Percentiles rank a stretch among this genome's conserved stretches.
Evolutionary conservation across 2,888 invertebrate genomes (phyloP).

Genomic region (Mayetiola destructor): DNA sequence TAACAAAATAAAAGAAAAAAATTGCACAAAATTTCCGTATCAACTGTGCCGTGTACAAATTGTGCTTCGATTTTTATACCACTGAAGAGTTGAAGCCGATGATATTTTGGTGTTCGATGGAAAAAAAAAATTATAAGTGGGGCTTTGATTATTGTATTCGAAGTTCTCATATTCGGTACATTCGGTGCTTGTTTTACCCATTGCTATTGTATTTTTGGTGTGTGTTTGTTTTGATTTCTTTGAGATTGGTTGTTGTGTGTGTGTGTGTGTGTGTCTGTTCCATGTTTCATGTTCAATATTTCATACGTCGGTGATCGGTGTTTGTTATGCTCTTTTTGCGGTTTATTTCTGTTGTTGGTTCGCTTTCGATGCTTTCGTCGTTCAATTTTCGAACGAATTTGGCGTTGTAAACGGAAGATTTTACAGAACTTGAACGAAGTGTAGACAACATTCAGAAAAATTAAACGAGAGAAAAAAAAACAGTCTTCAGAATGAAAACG

Average conservation of each 20-base stretch:
- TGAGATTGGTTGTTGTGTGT: not conserved
- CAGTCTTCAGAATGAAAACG: no score
- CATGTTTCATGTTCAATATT: no score
- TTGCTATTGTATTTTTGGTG: not conserved
- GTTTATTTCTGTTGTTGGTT: no score
- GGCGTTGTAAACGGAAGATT: no score
- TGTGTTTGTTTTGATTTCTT: not conserved
- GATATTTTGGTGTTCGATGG: conserved; percentile 10
- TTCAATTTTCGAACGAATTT: no score
- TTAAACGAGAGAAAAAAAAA: no score
- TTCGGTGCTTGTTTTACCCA: conserved; percentile 4
- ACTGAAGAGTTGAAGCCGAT: conserved; percentile 22
- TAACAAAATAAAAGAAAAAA: not conserved
- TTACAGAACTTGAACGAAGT: no score
- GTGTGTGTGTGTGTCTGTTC: not conserved
- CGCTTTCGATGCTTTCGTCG: no score
- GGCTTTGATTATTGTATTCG: conserved; percentile 5
- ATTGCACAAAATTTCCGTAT: conserved; percentile 29
- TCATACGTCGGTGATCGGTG: no score
- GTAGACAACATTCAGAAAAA: no score
- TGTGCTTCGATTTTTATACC: conserved; percentile 38
- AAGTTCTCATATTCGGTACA: no score
- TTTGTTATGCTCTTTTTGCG: no score
- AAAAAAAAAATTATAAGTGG: not conserved
- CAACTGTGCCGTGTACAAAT: conserved; percentile 36